These are phyloP conservation scores for Haemorhous mexicanus DNA, from an alignment of 2,113 vertebrate genomes.

Conservation along the genomic window DNA sequence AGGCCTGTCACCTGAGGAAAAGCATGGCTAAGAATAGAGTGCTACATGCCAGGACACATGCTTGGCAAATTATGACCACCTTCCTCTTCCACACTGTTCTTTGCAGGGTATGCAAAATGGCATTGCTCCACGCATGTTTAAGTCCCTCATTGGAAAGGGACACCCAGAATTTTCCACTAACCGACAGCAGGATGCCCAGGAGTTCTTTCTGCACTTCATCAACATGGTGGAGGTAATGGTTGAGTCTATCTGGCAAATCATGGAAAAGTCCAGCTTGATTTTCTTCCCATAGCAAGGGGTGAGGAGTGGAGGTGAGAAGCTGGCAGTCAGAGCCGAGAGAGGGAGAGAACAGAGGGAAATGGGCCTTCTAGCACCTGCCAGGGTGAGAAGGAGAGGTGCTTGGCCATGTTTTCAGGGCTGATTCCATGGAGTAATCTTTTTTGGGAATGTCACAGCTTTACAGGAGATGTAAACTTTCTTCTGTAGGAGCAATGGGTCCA, in stretches of 20 bases:
- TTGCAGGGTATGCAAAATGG: constrained; percentile 90
- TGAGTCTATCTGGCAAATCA: neutral
- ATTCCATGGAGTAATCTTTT: neutral
- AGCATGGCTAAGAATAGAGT: neutral
- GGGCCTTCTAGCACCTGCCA: neutral
- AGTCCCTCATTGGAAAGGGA: constrained; percentile 92
- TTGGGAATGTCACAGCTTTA: neutral
- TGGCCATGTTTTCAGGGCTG: neutral
- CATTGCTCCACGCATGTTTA: constrained; percentile 96
- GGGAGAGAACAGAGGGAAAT: neutral
- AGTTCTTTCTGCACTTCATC: constrained; percentile 98
- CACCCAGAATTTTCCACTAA: constrained; percentile 98
- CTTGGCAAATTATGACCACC: neutral
- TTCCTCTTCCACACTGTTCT: neutral
- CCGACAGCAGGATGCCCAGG: constrained; percentile 96
- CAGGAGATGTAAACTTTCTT: neutral
- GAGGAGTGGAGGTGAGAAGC: neutral
- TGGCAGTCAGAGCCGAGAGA: neutral
- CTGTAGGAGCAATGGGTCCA: neutral
- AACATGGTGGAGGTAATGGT: constrained; percentile 97
- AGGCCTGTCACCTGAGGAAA: neutral
- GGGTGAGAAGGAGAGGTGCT: neutral
- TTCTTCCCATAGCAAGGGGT: neutral
- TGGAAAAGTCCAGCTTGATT: neutral
- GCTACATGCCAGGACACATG: neutral